Conservation (phyloP, 2,888 invertebrate species). For the Mystacides longicornis region DNA sequence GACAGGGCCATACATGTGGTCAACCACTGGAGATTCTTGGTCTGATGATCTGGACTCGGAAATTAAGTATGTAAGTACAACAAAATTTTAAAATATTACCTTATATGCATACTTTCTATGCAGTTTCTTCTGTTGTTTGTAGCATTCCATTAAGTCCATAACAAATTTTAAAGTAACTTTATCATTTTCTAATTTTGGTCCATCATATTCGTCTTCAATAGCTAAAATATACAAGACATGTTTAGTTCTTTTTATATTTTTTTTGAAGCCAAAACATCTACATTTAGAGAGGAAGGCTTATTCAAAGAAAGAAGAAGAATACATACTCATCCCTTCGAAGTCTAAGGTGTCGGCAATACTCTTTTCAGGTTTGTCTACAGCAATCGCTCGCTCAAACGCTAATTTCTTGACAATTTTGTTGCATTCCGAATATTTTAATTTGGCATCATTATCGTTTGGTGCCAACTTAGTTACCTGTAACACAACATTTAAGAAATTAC, state of each 20-base stretch:
- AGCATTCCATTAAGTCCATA: slow-evolving; percentile 80
- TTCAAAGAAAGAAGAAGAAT: background rate
- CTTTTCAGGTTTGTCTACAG: slow-evolving; percentile 82
- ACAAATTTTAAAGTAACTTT: slow-evolving; percentile 87
- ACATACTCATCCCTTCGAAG: slow-evolving; percentile 78
- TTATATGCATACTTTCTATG: slow-evolving; percentile 97
- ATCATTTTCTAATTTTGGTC: slow-evolving; percentile 81
- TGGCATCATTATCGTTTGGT: slow-evolving; percentile 92
- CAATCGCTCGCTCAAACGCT: slow-evolving; percentile 95
- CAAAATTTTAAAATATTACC: no score
- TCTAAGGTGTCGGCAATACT: slow-evolving; percentile 83
- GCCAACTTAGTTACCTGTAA: slow-evolving; percentile 83
- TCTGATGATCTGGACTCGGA: no score
- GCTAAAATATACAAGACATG: slow-evolving; percentile 60
- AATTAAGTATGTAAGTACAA: no score
- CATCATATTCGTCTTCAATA: slow-evolving; percentile 90
- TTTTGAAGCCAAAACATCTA: background rate
- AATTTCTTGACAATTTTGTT: slow-evolving; percentile 91
- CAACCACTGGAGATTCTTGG: no score
- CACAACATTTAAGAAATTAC: no score
- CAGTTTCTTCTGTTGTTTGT: slow-evolving; percentile 84
- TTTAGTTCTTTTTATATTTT: no score
- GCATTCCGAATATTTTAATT: slow-evolving; percentile 86
- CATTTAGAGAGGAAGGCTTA: background rate
- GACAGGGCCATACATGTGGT: no score